phyloP scores from a whole-genome alignment of 2,888 invertebrate species.

The Scaptomyza cyrtandrae region DNA sequence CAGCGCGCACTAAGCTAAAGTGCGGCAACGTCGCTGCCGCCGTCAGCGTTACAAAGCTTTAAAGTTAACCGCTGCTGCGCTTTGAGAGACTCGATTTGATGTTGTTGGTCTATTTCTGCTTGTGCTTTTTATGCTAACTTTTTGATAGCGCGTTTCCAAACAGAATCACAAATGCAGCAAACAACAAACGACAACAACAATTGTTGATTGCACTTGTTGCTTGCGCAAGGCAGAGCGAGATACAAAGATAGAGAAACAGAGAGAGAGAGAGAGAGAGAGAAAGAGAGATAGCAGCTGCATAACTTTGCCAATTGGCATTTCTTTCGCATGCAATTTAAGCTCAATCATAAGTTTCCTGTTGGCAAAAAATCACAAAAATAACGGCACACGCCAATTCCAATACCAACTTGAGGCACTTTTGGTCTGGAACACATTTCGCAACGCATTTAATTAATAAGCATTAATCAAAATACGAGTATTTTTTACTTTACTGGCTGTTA shows the following conservation, averaged over 20 bases:
- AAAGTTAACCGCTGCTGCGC: constrained; percentile 54
- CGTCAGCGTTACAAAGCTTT: constrained; percentile 40
- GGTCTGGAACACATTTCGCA: constrained; percentile 58
- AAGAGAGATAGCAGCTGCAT: constrained; percentile 31
- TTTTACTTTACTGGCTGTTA: constrained; percentile 42
- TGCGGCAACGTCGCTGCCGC: constrained; percentile 9
- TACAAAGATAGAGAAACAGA: constrained; percentile 6
- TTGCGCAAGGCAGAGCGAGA: constrained; percentile 14
- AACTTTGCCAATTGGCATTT: constrained; percentile 74
- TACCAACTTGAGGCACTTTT: constrained; percentile 32
- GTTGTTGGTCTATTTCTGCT: constrained; percentile 14
- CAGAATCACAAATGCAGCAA: constrained; percentile 57
- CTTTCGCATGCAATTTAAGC: constrained; percentile 46
- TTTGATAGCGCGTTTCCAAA: constrained; percentile 43
- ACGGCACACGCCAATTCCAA: constrained; percentile 66
- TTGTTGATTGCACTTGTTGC: constrained; percentile 55
- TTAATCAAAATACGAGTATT: constrained; percentile 16
- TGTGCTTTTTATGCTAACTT: constrained; percentile 55
- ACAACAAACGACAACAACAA: constrained; percentile 30
- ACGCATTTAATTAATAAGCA: constrained; percentile 50
- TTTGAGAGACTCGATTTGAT: constrained; percentile 51
- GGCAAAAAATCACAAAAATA: constrained; percentile 49
- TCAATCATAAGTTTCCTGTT: constrained; percentile 73
- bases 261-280: constrained; percentile 13
- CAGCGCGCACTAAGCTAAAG: constrained; percentile 25